Conservation (phyloP, 2,888 invertebrate species). For the Leptopterna dolabrata region DNA sequence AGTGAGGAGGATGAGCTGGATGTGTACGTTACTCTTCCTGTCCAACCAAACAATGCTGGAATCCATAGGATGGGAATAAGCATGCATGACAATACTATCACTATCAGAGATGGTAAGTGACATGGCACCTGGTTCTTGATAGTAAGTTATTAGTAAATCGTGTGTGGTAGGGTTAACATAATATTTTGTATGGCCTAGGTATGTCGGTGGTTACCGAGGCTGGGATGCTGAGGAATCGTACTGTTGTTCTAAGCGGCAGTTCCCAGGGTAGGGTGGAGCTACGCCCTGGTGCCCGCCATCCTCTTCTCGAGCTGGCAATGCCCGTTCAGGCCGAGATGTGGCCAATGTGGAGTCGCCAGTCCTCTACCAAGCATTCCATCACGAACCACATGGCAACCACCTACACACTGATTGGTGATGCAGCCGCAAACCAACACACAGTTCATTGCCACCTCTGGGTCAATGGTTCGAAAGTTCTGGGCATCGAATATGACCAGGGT, state of each 20-base stretch:
- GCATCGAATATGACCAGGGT: conserved; percentile 93
- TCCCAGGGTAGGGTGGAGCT: conserved; percentile 56
- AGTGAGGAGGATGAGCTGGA: conserved; percentile 82
- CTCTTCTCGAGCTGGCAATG: conserved; percentile 82
- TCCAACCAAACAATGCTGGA: conserved; percentile 60
- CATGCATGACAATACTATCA: conserved; percentile 73
- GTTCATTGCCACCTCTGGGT: conserved; percentile 72
- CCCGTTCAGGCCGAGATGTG: conserved; percentile 92
- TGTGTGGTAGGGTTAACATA: background rate
- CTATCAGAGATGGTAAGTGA: conserved; percentile 73
- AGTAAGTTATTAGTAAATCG: background rate
- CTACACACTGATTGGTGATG: conserved; percentile 86
- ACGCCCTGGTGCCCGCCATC: conserved; percentile 77
- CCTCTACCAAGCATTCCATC: conserved; percentile 81
- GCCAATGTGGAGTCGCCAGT: conserved; percentile 89
- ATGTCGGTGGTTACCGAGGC: conserved; percentile 78
- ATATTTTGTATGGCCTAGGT: conserved; percentile 63
- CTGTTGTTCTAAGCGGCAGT: conserved; percentile 53
- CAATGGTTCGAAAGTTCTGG: conserved; percentile 88
- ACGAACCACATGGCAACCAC: conserved; percentile 84
- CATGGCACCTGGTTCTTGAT: background rate
- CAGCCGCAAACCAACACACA: conserved; percentile 82
- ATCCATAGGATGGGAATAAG: conserved; percentile 61
- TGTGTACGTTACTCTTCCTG: conserved; percentile 75
- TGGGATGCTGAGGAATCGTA: conserved; percentile 56